These are phyloP conservation scores for Siniperca obscura DNA, from an alignment of 2,797 vertebrate genomes.

Conservation along the genomic window DNA sequence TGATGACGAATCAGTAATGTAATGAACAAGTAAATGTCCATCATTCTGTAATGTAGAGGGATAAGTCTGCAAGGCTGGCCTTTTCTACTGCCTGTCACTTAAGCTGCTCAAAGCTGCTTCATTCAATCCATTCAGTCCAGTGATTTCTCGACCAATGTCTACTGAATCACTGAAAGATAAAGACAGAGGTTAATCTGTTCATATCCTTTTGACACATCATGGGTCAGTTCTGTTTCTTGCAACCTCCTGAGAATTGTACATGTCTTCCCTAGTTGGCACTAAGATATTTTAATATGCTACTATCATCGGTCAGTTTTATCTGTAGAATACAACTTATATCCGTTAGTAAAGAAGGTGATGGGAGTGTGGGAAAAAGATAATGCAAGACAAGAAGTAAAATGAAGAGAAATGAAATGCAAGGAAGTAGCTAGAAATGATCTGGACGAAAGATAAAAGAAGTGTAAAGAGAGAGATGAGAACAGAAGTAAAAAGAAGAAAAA, in stretches of 20 bases:
- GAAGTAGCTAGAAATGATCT: background rate
- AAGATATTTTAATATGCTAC: background rate
- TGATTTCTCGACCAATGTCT: slow-evolving; percentile 21
- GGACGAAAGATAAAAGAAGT: background rate
- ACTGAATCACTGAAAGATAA: slow-evolving; percentile 27
- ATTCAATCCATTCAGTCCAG: slow-evolving; percentile 35
- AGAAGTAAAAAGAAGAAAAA: background rate
- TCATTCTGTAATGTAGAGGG: slow-evolving; percentile 17
- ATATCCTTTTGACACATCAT: background rate
- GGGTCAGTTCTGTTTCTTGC: slow-evolving; percentile 4
- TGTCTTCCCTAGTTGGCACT: background rate
- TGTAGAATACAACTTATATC: background rate
- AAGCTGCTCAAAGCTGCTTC: slow-evolving; percentile 26
- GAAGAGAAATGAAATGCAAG: background rate
- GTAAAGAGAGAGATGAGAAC: background rate
- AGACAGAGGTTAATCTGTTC: slow-evolving; percentile 46
- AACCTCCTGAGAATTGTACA: background rate
- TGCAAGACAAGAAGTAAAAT: background rate
- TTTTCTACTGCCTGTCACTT: slow-evolving; percentile 42
- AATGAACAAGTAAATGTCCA: slow-evolving; percentile 42
- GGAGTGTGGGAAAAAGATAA: background rate
- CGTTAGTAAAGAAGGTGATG: background rate
- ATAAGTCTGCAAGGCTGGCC: slow-evolving; percentile 18
- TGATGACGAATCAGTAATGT: slow-evolving; percentile 33
- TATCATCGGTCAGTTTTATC: background rate